Evolutionary conservation across 2,113 vertebrate species (phyloP).

Genomic region (Marcusenius ussheri): DNA sequence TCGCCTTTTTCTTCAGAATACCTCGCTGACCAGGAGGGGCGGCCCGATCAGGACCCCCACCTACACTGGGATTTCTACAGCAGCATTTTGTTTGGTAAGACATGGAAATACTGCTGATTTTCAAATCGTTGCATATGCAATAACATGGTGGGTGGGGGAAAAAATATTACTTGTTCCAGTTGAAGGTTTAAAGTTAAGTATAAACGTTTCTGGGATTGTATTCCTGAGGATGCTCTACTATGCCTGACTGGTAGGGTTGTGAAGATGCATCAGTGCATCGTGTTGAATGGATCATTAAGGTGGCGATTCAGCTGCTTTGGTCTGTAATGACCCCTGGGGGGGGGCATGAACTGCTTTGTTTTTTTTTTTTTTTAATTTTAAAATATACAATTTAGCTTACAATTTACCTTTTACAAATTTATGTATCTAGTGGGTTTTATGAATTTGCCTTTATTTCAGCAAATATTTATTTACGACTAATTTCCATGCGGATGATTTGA

Average conservation of each 20-base stretch:
- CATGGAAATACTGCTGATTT: background rate
- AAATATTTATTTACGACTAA: background rate
- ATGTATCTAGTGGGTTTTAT: background rate
- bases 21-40: slow-evolving; percentile 83
- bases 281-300: background rate
- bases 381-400: background rate
- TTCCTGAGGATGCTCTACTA: background rate
- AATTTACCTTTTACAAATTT: background rate
- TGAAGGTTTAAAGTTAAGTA: background rate
- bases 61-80: slow-evolving; percentile 93
- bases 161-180: background rate
- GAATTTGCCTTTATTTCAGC: background rate
- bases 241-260: background rate
- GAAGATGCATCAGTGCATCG: background rate
- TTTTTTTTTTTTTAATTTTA: background rate
- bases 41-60: slow-evolving; percentile 70
- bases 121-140: background rate
- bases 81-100: slow-evolving; percentile 81
- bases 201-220: background rate
- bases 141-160: background rate
- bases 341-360: background rate
- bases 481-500: background rate
- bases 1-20: slow-evolving; percentile 65
- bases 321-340: background rate
- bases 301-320: background rate